Base-by-base conservation (phyloP, 2,797 vertebrate genomes). In the Brachymystax lenok region DNA sequence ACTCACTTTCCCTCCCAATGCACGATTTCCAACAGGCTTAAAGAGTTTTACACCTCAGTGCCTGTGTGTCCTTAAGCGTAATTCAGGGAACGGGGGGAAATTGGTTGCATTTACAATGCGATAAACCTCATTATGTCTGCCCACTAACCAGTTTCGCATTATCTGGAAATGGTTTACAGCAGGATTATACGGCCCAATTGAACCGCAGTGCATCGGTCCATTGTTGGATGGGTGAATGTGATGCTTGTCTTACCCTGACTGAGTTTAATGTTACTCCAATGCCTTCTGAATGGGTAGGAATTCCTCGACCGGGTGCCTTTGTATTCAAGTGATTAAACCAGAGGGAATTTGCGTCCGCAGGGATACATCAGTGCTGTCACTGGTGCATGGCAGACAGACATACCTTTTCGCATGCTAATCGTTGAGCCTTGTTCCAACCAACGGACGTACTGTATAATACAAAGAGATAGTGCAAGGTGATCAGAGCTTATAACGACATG, bases 91-190 rank as follows among this genome's bases (percentile, higher is more conserved):
- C 81, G 75, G 3, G 79, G 82, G 46, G 73, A 87, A 90, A 90
- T 91, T 89, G 92, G 86, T 83, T 84, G 84, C 86, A 88, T 93
- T 92, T 91, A 90, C 88, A 91, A 89, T 90, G 89, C 77, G 74
- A 91, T 92, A 91, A 93, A 93, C 81, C 90, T 91, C 86, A 92
- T 94, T 93, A 92, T 89, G 88, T 88, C 88, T 87, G 88, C 88
- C 89, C 86, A 88, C 90, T 93, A 92, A 92, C 88, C 89, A 88
- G 89, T 86, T 91, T 85, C 81, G 77, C 88, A 88, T 91, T 91
- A 91, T 93, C 91, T 87, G n/a, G 90, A 86, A 91, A 91, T 86
- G 92, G 88, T 93, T 91, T 93, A 91, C 88, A 85, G 87, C n/a
- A 12, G 83, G 88, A 88, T 91, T 91, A 91, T 90, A 88, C 83